phyloP scores from a whole-genome alignment of 2,888 invertebrate genomes.

The Habrosyne pyritoides region DNA sequence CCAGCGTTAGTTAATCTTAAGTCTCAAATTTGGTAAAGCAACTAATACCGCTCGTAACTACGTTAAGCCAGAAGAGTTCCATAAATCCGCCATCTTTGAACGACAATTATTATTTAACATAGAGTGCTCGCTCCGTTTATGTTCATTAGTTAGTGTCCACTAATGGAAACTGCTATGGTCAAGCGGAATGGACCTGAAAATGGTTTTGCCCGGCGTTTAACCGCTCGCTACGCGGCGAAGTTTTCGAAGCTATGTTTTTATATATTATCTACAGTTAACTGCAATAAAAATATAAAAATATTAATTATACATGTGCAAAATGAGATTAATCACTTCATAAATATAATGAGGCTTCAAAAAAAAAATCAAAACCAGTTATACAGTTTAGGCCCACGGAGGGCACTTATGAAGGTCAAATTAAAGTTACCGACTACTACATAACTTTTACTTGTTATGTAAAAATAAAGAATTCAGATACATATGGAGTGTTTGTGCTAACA shows the following conservation, averaged over 20 bases:
- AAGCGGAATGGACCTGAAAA: slow-evolving; percentile 58
- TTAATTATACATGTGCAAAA: too few relatives aligned
- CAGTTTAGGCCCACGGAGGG: too few relatives aligned
- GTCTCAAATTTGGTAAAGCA: neutral
- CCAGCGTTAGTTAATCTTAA: neutral
- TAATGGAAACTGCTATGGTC: slow-evolving; percentile 68
- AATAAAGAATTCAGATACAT: too few relatives aligned
- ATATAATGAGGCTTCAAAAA: too few relatives aligned
- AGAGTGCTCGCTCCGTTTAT: slow-evolving; percentile 56
- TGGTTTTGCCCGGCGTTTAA: slow-evolving; percentile 58
- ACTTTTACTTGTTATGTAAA: too few relatives aligned
- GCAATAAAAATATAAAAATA: neutral
- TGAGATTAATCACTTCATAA: too few relatives aligned
- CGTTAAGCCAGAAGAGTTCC: slow-evolving; percentile 14
- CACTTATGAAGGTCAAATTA: too few relatives aligned
- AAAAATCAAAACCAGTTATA: too few relatives aligned
- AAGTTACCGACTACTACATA: too few relatives aligned
- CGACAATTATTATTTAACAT: slow-evolving; percentile 29
- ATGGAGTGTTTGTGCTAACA: too few relatives aligned
- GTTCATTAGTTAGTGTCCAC: slow-evolving; percentile 74
- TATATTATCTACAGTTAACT: neutral
- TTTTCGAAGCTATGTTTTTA: neutral
- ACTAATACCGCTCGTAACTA: neutral
- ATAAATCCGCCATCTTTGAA: slow-evolving; percentile 39
- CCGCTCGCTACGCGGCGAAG: slow-evolving; percentile 41